Conservation (phyloP, 1,140 invertebrate genomes). For the Nymphalis io region DNA sequence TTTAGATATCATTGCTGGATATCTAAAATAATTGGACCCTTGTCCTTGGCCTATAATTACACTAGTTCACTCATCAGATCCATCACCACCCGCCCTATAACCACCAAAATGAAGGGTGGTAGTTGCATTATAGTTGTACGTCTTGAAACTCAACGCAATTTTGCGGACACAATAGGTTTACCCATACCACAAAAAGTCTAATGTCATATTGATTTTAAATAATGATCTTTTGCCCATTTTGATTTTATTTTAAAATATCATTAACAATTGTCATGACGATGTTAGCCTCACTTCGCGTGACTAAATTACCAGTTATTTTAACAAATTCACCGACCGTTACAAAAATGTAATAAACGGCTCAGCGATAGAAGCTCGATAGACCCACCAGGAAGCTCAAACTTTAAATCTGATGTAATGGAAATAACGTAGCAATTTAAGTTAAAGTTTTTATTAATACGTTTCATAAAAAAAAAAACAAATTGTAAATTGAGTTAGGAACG, state of each 20-base stretch:
- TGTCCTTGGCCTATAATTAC: no score
- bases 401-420: constrained; percentile 19
- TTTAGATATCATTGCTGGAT: no score
- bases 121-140: no score
- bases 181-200: no score
- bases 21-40: no score
- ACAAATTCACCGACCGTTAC: constrained; percentile 56
- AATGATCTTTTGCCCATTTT: background rate
- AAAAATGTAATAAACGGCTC: constrained; percentile 62
- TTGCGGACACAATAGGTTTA: no score
- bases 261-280: constrained; percentile 13
- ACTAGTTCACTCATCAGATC: no score
- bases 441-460: background rate
- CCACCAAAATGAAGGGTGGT: no score
- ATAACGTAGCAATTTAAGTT: constrained; percentile 8
- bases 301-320: constrained; percentile 50
- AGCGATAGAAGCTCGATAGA: constrained; percentile 53
- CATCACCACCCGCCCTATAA: no score
- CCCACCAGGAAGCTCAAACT: constrained; percentile 51
- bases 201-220: no score
- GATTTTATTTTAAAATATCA: background rate
- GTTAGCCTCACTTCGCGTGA: constrained; percentile 40
- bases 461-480: background rate
- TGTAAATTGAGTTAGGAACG: no score
- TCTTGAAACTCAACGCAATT: no score